Conservation (phyloP, 2,113 vertebrate genomes). For the Ptilorrhoa leucosticta region DNA sequence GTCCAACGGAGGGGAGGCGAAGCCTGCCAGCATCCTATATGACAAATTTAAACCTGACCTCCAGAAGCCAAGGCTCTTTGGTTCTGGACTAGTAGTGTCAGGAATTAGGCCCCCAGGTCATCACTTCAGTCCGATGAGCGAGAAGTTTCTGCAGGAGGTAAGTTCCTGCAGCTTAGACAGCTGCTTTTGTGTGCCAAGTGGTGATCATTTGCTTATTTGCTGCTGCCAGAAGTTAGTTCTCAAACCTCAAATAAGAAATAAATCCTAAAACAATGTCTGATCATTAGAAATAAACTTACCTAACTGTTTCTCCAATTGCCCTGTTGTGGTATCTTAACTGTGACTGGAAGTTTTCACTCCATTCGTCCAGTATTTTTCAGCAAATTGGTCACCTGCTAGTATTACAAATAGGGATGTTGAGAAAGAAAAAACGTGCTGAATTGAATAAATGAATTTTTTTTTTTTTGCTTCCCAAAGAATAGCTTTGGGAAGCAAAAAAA, state of each 20-base stretch:
- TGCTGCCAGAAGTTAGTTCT: not conserved
- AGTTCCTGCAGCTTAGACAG: conserved; percentile 12
- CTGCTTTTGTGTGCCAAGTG: not conserved
- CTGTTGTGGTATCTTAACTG: not conserved
- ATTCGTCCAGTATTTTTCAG: not conserved
- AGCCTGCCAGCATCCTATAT: conserved; percentile 71
- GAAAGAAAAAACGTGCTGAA: not conserved
- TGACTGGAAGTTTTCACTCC: not conserved
- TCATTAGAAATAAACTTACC: not conserved
- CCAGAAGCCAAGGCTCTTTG: conserved; percentile 81
- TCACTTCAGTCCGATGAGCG: conserved; percentile 70
- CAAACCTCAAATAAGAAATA: not conserved
- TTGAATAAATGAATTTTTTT: not conserved
- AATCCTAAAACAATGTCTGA: not conserved
- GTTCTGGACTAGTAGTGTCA: conserved; percentile 74
- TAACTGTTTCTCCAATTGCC: not conserved
- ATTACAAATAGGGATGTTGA: not conserved
- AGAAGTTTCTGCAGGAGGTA: conserved; percentile 87
- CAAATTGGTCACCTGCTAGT: not conserved
- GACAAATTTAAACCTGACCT: conserved; percentile 88
- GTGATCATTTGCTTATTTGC: not conserved
- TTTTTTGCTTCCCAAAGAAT: not conserved
- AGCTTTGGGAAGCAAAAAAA: too few species aligned
- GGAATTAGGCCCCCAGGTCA: conserved; percentile 78
- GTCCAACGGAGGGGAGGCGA: conserved; percentile 46